phyloP scores from a whole-genome alignment of 2,797 vertebrate genomes.

The Anabacerthia variegaticeps region DNA sequence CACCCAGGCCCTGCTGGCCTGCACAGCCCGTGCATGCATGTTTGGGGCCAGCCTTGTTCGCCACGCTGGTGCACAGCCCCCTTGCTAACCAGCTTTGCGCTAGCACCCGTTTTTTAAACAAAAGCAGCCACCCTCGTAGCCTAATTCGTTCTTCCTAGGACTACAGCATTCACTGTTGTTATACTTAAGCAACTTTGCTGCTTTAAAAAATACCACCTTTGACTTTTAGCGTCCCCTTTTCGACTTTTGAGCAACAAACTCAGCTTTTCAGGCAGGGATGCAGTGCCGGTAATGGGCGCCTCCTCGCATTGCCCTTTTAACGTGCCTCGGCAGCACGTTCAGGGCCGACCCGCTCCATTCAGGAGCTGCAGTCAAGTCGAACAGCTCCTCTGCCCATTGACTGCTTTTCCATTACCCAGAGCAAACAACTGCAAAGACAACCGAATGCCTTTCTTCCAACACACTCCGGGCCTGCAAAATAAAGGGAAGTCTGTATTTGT shows the following conservation, averaged over 20 bases:
- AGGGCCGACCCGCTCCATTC: not conserved
- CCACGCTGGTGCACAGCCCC: fast-evolving
- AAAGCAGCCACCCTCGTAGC: not conserved
- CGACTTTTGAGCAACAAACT: not conserved
- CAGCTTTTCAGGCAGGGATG: not conserved
- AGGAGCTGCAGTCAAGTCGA: not conserved
- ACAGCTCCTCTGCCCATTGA: conserved; percentile 18
- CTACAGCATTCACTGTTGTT: not conserved
- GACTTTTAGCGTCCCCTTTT: not conserved
- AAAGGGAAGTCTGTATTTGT: conserved; percentile 74
- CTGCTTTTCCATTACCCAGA: conserved; percentile 63
- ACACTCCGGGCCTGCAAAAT: conserved; percentile 59
- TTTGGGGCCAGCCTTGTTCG: not conserved
- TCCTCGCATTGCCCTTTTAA: not conserved
- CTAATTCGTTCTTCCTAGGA: not conserved
- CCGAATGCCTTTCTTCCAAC: conserved; percentile 42
- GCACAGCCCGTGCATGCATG: fast-evolving
- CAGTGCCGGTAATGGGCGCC: not conserved
- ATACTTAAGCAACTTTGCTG: not conserved
- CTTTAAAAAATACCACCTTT: not conserved
- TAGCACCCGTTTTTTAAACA: not conserved
- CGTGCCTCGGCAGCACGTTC: not conserved
- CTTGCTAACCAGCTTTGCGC: not conserved
- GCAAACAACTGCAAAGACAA: conserved; percentile 65
- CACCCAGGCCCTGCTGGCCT: not conserved